Percentiles rank a stretch among this genome's conserved stretches.
These are phyloP conservation scores for Cloeon dipterum DNA, from an alignment of 2,888 invertebrate species.

Conservation along the genomic window DNA sequence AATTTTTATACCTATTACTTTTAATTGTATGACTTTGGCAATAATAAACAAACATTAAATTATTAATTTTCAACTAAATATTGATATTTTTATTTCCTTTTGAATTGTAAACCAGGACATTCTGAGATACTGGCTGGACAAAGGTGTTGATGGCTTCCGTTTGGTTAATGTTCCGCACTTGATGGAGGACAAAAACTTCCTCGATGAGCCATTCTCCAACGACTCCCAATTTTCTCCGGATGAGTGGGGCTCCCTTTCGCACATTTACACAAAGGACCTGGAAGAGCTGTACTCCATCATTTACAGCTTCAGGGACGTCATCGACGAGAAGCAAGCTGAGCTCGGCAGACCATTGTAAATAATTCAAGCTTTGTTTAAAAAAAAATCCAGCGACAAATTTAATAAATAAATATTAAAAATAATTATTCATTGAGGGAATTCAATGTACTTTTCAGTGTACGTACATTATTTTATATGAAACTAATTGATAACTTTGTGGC, in stretches of 20 bases:
- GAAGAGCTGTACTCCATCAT: constrained; percentile 37
- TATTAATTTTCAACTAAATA: too few relatives aligned
- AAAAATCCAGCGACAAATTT: too few relatives aligned
- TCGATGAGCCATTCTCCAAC: constrained; percentile 9
- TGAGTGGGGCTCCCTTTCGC: constrained; percentile 13
- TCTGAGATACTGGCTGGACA: constrained; percentile 55
- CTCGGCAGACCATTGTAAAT: neutral
- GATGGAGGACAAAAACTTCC: constrained; percentile 26
- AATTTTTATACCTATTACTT: too few relatives aligned
- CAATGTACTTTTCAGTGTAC: too few relatives aligned
- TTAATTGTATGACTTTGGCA: neutral
- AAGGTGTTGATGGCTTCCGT: constrained; percentile 70
- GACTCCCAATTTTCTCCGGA: constrained; percentile 13
- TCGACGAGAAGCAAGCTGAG: constrained; percentile 9
- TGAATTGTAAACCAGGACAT: constrained; percentile 34
- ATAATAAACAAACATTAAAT: neutral
- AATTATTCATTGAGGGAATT: neutral
- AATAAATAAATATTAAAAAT: too few relatives aligned
- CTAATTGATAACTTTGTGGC: too few relatives aligned
- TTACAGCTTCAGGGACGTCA: constrained; percentile 35
- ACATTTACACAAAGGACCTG: constrained; percentile 13
- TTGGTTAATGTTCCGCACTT: constrained; percentile 50
- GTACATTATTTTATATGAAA: too few relatives aligned
- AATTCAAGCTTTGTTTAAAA: too few relatives aligned
- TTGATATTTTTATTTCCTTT: too few relatives aligned